Base-by-base conservation (phyloP, 2,113 vertebrate genomes). In the Orcinus orca region DNA sequence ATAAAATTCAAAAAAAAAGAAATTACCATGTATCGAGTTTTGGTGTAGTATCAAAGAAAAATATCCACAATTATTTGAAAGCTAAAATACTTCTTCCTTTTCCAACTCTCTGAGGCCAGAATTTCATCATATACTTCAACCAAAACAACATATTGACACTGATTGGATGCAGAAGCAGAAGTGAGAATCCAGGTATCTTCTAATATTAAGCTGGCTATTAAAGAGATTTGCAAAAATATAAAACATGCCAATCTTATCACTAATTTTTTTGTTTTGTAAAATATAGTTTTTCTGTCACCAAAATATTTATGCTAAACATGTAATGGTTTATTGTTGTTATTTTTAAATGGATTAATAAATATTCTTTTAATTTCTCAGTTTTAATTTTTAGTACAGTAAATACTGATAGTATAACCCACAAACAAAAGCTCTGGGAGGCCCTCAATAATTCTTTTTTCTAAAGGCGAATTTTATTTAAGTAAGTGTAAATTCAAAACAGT, bases 81-180 rank as follows among this genome's bases (percentile, higher is more conserved):
- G 20, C 36, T 73, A 96, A 97, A 97, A 84, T 82, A 85, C 29
- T 80, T 33, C 21, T 60, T 53, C n/a, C 6, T 79, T 88, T 90
- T 94, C 38, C 53, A 97, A 94, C 23, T 91, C 14, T 70, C 3
- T 55, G 33, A 87, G 8, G 23, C 47, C 77, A 88, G 12, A 77
- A 81, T 96, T 95, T 88, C 81, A 76, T 93, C n/a, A 94, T 68
- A 73, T 58, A 41, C 8, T 79, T 95, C n/a, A 91, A 63, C n/a
- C 14, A 93, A 96, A 97, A 91, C 76, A 90, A 90, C 15, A 65
- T 70, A 87, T 10, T 74, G 50, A 80, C 58, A 85, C 17, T 62
- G 21, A 81, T 23, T 63, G 31, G 80, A 71, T 87, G 36, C 5
- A 88, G 23, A 88, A 88, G 17, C 60, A 88, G 25, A 80, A 77